Percentiles rank a stretch among this genome's conserved stretches.
phyloP scores from a whole-genome alignment of 2,113 vertebrate species.

The Ciconia stormi region DNA sequence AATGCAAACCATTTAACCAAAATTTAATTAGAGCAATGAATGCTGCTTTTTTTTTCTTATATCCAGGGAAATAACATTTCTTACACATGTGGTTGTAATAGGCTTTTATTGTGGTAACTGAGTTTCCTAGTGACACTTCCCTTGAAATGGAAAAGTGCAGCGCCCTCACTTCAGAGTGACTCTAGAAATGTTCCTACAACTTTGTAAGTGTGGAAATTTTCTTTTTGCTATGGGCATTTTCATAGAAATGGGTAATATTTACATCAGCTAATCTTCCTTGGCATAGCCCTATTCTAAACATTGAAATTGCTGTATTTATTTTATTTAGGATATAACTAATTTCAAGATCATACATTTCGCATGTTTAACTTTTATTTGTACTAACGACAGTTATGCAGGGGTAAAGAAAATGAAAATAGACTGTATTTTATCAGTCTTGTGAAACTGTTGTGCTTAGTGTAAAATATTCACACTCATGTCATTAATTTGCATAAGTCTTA shows the following conservation, averaged over 20 bases:
- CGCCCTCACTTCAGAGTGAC: not conserved
- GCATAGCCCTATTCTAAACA: not conserved
- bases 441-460: not conserved
- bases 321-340: not conserved
- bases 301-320: not conserved
- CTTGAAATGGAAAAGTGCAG: not conserved
- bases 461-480: not conserved
- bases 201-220: not conserved
- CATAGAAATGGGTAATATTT: not conserved
- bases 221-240: not conserved
- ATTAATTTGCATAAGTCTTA: not conserved
- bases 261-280: not conserved
- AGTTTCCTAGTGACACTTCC: conserved; percentile 15
- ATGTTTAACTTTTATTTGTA: not conserved
- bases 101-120: conserved; percentile 10
- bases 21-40: not conserved
- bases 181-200: not conserved
- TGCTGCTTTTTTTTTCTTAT: not conserved
- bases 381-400: not conserved
- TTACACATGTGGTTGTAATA: conserved; percentile 21
- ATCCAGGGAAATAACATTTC: not conserved
- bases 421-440: not conserved
- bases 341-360: not conserved
- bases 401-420: not conserved
- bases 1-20: not conserved